Evolutionary conservation across 1,140 invertebrate genomes (phyloP), one percentile per base, ranked within the genome.

Genomic region (Lepidurus arcticus): DNA sequence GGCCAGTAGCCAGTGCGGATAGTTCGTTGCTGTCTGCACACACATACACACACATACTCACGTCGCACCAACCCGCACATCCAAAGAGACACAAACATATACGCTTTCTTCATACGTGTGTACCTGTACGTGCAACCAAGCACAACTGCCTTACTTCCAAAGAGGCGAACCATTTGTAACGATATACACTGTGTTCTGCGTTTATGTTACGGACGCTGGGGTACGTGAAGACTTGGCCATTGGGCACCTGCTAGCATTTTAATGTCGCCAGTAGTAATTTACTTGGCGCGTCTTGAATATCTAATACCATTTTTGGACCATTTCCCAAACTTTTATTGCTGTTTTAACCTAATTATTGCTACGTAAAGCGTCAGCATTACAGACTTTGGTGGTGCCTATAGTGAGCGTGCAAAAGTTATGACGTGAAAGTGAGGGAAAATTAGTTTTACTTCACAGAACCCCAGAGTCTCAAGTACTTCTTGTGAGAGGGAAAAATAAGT

Each of bases 81-180:
- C 21, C 9, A 21, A 65, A 65, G 13, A 9, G 16, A 13, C 21
- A 13, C 21, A 65, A 16, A 47, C 6, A 65, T 21, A 21, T 7
- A n/a, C 21, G 53, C 21, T 65, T 16, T 21, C 13, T 16, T 65
- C 13, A 13, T n/a, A 65, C 53, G 13, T 65, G 53, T n/a, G 53
- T 65, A 65, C 53, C 53, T 65, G 53, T 65, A 65, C 53, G 53
- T 65, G 53, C 53, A 65, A 65, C 53, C 7, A 65, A 16, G 53
- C 53, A 65, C 53, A 65, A 65, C 21, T 65, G 53, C 53, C 53
- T 65, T 65, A 65, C 53, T 16, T 65, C 53, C 13, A 7, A 65
- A 16, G 21, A 65, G 9, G 53, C 16, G 45, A 47, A 16, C 10
- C 13, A 7, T 21, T 21, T 65, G 16, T 21, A 65, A 21, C 16